phyloP scores from a whole-genome alignment of 2,797 vertebrate species.

The Molossus alvarezi region DNA sequence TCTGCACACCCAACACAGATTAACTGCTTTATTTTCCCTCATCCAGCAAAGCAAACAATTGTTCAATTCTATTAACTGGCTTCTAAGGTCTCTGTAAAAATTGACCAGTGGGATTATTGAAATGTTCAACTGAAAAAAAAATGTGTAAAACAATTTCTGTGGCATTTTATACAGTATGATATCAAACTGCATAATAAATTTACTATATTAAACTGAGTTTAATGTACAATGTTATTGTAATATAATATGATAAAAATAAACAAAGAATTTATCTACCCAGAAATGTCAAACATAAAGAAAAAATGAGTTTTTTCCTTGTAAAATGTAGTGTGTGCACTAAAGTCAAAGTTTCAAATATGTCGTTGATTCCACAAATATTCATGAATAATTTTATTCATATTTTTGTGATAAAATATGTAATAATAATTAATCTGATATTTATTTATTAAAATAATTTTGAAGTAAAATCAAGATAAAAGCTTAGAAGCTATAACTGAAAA shows the following conservation, averaged over 20 bases:
- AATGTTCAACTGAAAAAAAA: slow-evolving; percentile 42
- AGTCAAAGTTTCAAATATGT: neutral
- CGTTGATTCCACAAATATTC: neutral
- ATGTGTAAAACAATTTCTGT: neutral
- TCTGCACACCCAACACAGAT: neutral
- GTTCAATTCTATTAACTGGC: neutral
- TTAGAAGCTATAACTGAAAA: neutral
- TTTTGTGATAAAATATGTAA: neutral
- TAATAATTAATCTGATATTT: neutral
- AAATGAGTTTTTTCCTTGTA: neutral
- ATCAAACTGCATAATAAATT: slow-evolving; percentile 27
- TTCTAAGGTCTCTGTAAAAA: slow-evolving; percentile 58
- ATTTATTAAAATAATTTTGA: neutral
- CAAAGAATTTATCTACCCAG: neutral
- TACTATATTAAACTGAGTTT: neutral
- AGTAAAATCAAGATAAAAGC: neutral
- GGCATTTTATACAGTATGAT: neutral
- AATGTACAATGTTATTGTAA: neutral
- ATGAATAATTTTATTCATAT: neutral
- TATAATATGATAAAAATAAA: neutral
- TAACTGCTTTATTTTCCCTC: neutral
- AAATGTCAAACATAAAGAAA: neutral
- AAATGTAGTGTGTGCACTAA: neutral
- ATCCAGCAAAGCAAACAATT: slow-evolving; percentile 21
- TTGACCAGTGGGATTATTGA: slow-evolving; percentile 13